Percentiles rank a stretch among this genome's conserved stretches.
Conservation (phyloP, 2,888 invertebrate species). For the Brachylomia viminalis region DNA sequence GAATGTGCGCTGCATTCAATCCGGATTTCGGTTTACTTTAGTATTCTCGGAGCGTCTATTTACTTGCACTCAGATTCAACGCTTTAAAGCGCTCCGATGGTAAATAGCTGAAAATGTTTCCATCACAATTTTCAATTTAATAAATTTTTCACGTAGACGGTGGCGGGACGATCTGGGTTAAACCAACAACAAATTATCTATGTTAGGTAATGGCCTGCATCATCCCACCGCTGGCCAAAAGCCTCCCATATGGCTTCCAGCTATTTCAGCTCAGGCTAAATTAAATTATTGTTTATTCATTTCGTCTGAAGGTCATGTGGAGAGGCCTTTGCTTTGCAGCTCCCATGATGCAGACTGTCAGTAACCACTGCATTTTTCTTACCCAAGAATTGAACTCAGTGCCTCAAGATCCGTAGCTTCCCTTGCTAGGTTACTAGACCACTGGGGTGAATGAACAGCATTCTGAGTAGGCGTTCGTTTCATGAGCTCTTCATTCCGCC, state of each 20-base stretch:
- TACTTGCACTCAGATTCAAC: slow-evolving; percentile 43
- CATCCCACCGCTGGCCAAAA: background rate
- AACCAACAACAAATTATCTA: slow-evolving; percentile 2
- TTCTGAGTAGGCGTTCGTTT: slow-evolving; percentile 41
- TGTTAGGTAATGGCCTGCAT: too few species aligned
- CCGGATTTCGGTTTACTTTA: slow-evolving; percentile 25
- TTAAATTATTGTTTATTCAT: background rate
- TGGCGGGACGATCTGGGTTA: background rate
- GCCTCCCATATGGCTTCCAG: background rate
- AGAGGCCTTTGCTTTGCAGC: background rate
- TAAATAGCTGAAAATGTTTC: slow-evolving; percentile 38
- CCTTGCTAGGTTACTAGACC: slow-evolving; percentile 45
- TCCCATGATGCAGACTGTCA: background rate
- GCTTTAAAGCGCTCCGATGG: slow-evolving; percentile 32
- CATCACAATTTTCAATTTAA: slow-evolving; percentile 29
- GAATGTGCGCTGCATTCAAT: slow-evolving; percentile 33
- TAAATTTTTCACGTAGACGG: slow-evolving; percentile 8
- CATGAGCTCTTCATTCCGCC: slow-evolving; percentile 56
- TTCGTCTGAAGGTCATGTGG: background rate
- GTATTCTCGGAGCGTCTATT: slow-evolving; percentile 33
- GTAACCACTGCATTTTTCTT: background rate
- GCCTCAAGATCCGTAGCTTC: background rate
- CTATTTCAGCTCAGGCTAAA: background rate
- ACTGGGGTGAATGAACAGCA: slow-evolving; percentile 47
- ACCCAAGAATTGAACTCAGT: background rate